Evolutionary conservation across 2,888 invertebrate species (phyloP).

Genomic region (Ochlodes sylvanus): DNA sequence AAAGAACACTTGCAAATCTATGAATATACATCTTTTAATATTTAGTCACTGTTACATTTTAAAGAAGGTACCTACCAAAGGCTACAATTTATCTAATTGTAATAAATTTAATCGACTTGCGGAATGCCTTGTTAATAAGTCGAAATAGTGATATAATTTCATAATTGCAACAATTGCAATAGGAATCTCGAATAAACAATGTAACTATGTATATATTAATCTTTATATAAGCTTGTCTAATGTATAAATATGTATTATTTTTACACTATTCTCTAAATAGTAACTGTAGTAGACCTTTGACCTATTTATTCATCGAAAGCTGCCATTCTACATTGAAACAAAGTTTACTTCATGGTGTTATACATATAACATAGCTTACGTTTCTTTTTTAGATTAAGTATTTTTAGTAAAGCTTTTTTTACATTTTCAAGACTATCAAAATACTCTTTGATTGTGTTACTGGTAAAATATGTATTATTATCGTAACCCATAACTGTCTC

Average conservation of each 20-base stretch:
- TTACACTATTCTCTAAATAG: slow-evolving; percentile 49
- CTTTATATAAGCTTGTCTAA: slow-evolving; percentile 47
- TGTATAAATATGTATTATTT: slow-evolving; percentile 51
- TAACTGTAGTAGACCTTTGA: slow-evolving; percentile 47
- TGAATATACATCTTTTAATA: slow-evolving; percentile 19
- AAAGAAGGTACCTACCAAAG: slow-evolving; percentile 3
- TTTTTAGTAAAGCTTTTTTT: slow-evolving; percentile 4
- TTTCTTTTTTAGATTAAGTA: not conserved
- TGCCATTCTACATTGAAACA: slow-evolving; percentile 6
- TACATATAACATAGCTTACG: not conserved
- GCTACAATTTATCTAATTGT: slow-evolving; percentile 22
- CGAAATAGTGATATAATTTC: slow-evolving; percentile 41
- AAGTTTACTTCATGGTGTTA: slow-evolving; percentile 1
- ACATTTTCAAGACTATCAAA: not conserved
- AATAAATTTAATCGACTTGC: slow-evolving; percentile 21
- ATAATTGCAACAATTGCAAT: slow-evolving; percentile 43
- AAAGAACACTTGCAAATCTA: slow-evolving; percentile 24
- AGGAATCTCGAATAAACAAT: slow-evolving; percentile 44
- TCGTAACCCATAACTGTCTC: not conserved
- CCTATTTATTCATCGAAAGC: slow-evolving; percentile 17
- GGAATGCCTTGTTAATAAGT: slow-evolving; percentile 19
- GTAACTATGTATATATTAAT: slow-evolving; percentile 34
- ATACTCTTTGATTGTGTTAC: not conserved
- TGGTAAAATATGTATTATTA: not conserved
- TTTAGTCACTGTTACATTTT: slow-evolving; percentile 3